Evolutionary conservation across 2,888 invertebrate genomes (phyloP), one percentile per base, ranked within the genome.

Genomic region (Cyrtodaria siliqua): DNA sequence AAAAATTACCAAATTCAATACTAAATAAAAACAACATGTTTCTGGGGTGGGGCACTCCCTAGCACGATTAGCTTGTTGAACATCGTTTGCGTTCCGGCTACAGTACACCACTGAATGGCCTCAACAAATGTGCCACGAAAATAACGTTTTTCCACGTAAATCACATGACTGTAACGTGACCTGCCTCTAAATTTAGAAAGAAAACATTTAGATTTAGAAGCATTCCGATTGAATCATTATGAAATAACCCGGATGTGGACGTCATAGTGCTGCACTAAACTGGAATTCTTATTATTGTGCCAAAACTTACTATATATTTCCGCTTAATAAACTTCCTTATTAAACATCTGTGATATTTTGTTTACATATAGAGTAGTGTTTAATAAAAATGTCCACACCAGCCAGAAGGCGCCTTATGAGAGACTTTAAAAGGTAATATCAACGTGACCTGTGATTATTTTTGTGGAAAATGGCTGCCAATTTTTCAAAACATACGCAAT

Each of bases 371-470:
- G 38, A 24, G 26, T 50, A 53, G 20, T 40, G 26, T 63, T 40
- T 72, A 42, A 62, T 64, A 52, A 60, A 89, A 66, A 99, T 99
- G 99, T 98, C 99, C 94, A 99, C 99, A 94, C 98, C 98, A 93
- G 98, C 99, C 91, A 96, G 99, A 95, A 96, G 99, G 95, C 96
- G 99, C 95, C 95, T 99, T 92, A 99, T 99, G 99, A 96, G 99
- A 95, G 99, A 99, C 89, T 94, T 94, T 81, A 94, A 94, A 89
- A 93, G 93, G 94, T 93, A 87, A 83, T 76, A 49, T 44, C 24
- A 55, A 2, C 20, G 29, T 67, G 67, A 55, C 63, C 60, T 72
- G 49, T 18, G 42, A 61, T n/a, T 63, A 26, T 61, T 49, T 60
- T 74, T 20, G 20, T 42, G 20, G 68, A 86, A 85, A 79, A 87